Evolutionary conservation across 2,113 vertebrate genomes (phyloP), one percentile per base, ranked within the genome.

Genomic region (Chionomys nivalis): DNA sequence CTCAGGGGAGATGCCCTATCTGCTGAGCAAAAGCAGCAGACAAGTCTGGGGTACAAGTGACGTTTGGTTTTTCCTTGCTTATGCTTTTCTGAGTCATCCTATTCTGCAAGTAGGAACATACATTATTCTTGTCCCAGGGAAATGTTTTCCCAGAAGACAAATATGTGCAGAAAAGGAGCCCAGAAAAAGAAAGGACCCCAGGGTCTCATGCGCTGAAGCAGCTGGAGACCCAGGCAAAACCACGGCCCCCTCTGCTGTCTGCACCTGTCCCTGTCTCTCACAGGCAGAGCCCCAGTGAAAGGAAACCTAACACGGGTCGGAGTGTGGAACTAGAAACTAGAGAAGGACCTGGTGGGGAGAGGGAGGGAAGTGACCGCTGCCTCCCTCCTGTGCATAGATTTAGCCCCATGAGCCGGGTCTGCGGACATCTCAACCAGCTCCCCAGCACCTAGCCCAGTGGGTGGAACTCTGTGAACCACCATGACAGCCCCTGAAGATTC

Each of bases 261-360:
- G 65, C 13, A 72, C 31, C 47, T 75, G 3, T 39, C 24, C n/a
- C 21, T n/a, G 61, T 52, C 79, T 68, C 42, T 85, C 66, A 49
- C 55, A 58, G 0, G 3, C 14, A 52, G 24, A 39, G 82, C 13
- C 0, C 5, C 33, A 21, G 28, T 36, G 49, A 61, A 76, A 78
- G 72, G 65, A 55, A 90, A 44, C 10, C 26, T 61, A 63, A 58
- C 85, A 23, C 10, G 47, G 79, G 73, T 44, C 47, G 39, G 33
- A 70, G 63, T 2, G 26, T 61, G 70, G 49, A 77, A 39, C 39
- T 24, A 4, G 61, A 72, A n/a, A 55, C 24, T 42, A 42, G 19
- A 73, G 13, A 42, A 65, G 24, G 49, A 11, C 19, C 19, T 23
- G 13, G n/a, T 7, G 19, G 36, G 44, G 16, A 39, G 58, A 23